Base-by-base conservation (phyloP, 2,797 vertebrate species). In the Holocentrus rufus region DNA sequence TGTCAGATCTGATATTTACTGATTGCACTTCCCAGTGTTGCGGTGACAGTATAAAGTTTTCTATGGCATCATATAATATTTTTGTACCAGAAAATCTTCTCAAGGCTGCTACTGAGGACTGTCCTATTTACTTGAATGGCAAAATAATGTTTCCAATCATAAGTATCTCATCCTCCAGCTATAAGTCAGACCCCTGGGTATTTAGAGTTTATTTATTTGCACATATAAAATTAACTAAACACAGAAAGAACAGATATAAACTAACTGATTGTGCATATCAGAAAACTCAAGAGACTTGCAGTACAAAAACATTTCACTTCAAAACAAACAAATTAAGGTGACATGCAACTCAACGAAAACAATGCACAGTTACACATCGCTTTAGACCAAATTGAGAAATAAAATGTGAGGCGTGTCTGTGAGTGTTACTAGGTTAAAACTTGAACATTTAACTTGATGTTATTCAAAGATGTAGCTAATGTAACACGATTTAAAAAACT, bases 211-310 rank as follows among this genome's bases (percentile, higher is more conserved):
- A 11, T 5, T 69, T 61, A 65, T 72, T n/a, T 44, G 31, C 76
- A 64, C 31, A 8, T 14, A 31, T 8, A 7, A 39, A 10, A 71
- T 76, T 44, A 73, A 76, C 79, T 60, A 74, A 79, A 76, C 53
- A 70, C 62, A 34, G 69, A 77, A 47, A 65, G 54, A 72, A 42
- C 6, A 55, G n/a, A 50, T 13, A 18, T 47, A 64, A 71, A 76
- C 69, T 7, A 59, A 56, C 78, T 63, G 65, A 72, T 27, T 34
- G 17, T 47, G 64, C 71, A 72, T 46, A 78, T 22, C 30, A 17
- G 54, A 83, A 69, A 42, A 5, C 30, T 59, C 44, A 14, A 52
- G 54, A 80, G 22, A 56, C 17, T 9, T 44, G 34, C 4, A 30
- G 23, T 13, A 54, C 9, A 13, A 54, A 30, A 54, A 42, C 18